Evolutionary conservation across 2,888 invertebrate species (phyloP), one percentile per base, ranked within the genome.

Genomic region (Polia nebulosa): DNA sequence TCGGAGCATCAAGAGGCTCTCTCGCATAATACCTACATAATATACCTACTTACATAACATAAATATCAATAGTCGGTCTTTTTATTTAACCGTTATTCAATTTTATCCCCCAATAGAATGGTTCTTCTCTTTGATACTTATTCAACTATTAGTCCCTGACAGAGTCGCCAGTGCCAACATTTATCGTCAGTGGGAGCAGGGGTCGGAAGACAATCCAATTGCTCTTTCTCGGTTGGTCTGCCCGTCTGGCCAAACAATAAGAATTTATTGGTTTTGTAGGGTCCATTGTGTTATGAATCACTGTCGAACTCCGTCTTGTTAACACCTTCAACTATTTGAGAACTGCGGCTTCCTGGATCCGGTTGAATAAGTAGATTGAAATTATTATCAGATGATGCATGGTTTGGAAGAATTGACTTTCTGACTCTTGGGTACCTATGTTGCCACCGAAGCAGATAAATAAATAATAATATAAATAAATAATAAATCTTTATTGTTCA

Each of bases 141-240:
- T 80, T 72, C 63, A 82, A 74, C 58, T 60, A 70, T 73, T 70
- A 62, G 60, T 27, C 20, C 8, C 25, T 62, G 65, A 62, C 64
- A 69, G 57, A 77, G 70, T 66, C 39, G 55, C 59, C 64, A 53
- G 56, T 70, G 67, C 60, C 45, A 64, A 77, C 72, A 74, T 81
- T 81, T 76, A 81, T 76, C 63, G 75, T 69, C 58, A 47, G 60
- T 51, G 61, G 70, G 69, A 58, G 63, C 49, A 73, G 44, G 71
- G 81, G 75, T 81, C 80, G 59, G 47, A 69, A 78, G 70, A 78
- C 83, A 75, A 77, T 82, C 71, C 77, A 73, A 83, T 66, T 82
- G 81, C 75, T 82, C 81, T 82, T 82, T 81, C 78, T 64, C 73
- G 66, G 69, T 56, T 64, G 71, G 65, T 32, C 72, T 60, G 74